phyloP scores from a whole-genome alignment of 2,113 vertebrate species.

The Stegastes partitus region DNA sequence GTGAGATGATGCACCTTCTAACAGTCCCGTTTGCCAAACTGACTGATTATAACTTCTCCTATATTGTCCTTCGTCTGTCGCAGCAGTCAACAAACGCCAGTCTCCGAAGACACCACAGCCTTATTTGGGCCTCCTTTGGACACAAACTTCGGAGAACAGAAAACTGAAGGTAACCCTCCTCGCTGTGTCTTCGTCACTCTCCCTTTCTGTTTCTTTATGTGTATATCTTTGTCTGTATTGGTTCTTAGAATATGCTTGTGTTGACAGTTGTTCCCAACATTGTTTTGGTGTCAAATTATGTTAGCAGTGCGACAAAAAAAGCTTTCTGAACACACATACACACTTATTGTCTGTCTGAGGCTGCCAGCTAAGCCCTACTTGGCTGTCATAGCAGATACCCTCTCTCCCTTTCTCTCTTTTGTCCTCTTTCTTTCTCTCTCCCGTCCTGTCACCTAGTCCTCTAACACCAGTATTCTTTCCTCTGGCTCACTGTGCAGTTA shows the following conservation, averaged over 20 bases:
- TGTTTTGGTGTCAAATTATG: conserved; percentile 20
- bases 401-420: background rate
- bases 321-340: conserved; percentile 12
- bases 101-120: conserved; percentile 85
- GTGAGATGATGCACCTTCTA: background rate
- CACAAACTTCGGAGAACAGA: conserved; percentile 92
- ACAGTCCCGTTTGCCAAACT: background rate
- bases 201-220: background rate
- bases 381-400: conserved; percentile 27
- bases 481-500: conserved; percentile 14
- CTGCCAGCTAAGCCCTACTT: conserved; percentile 25
- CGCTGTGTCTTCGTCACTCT: background rate
- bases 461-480: conserved; percentile 25
- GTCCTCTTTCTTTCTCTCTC: background rate
- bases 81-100: conserved; percentile 84
- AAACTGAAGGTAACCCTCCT: conserved; percentile 88
- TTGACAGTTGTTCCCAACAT: background rate
- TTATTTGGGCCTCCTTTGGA: conserved; percentile 97
- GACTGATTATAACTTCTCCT: background rate
- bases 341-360: conserved; percentile 17
- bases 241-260: conserved; percentile 3
- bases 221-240: background rate
- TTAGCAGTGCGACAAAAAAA: background rate
- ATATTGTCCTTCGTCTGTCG: conserved; percentile 8
- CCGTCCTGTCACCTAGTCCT: conserved; percentile 11